Evolutionary conservation across 2,797 vertebrate species (phyloP), one percentile per base, ranked within the genome.

Genomic region (Hylomyscus alleni): DNA sequence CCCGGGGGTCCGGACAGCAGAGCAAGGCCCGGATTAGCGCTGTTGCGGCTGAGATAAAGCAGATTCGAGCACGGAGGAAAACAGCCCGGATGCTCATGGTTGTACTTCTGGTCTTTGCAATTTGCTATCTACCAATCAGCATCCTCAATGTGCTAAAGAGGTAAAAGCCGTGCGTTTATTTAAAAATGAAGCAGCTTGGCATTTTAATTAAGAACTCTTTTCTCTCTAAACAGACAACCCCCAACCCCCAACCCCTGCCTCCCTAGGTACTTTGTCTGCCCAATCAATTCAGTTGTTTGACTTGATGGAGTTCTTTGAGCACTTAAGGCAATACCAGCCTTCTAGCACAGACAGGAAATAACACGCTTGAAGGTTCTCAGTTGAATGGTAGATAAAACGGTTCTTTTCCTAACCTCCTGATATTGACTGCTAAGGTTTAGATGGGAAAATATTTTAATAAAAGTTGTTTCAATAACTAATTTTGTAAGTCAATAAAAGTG

Each of bases 1-100:
- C 98, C 22, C 92, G 98, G 2, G 98, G 98, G 0, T 97, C 97
- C 0, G 99, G 98, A 44, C 99, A 99, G 96, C 98, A 99, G 1
- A 98, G 98, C 44, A 99, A 99, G 95, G 98, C 99, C 90, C 98
- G 98, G 97, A 99, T 99, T 93, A 99, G 98, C 1, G 98, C 99
- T 0, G 99, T 99, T 80, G 99, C 99, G 40, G 99, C 99, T 60
- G 99, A 99, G 99, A 99, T 99, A 98, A 99, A 99, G 98, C 99
- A 99, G 99, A 99, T 99, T 97, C 98, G 98, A 96, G 99, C 99
- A 22, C 98, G 99, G 91, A 99, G 99, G 96, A 99, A 99, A 99
- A 99, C 99, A 5, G 99, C 99, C 8, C 99, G 99, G 60, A 99
- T 99, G 99, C 98, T 99, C 91, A 99, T 99, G 98, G 99, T 99